These are phyloP conservation scores for Poeciliopsis paucimaculata DNA, from an alignment of 2,797 vertebrate species.

Conservation along the genomic window DNA sequence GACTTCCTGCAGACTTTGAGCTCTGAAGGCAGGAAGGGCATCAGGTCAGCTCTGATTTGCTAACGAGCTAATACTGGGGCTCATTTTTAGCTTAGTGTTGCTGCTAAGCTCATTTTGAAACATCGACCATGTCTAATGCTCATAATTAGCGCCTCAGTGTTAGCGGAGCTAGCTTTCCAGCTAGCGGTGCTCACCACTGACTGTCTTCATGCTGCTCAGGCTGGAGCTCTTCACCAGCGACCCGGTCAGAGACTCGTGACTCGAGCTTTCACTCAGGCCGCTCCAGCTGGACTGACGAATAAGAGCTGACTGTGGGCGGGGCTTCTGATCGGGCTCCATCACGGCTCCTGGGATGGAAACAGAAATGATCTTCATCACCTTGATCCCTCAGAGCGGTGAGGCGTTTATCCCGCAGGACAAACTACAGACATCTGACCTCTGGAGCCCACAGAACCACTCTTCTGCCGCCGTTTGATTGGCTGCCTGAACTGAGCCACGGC, in stretches of 20 bases:
- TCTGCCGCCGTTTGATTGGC: slow-evolving; percentile 82
- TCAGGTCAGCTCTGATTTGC: neutral
- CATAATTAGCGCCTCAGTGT: no score
- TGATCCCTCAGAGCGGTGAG: neutral
- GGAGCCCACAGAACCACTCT: slow-evolving; percentile 65
- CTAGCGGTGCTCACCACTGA: no score
- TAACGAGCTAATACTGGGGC: no score
- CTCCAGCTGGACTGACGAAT: slow-evolving; percentile 93
- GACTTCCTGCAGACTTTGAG: slow-evolving; percentile 53
- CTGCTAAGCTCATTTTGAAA: no score
- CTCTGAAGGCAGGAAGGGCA: slow-evolving; percentile 56
- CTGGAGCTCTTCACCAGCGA: slow-evolving; percentile 88
- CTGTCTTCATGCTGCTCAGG: slow-evolving; percentile 81
- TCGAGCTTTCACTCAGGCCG: slow-evolving; percentile 84
- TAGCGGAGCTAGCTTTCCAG: no score
- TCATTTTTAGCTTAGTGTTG: no score
- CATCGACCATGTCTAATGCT: no score
- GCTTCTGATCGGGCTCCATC: slow-evolving; percentile 44
- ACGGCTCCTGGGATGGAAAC: slow-evolving; percentile 45
- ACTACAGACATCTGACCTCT: slow-evolving; percentile 54
- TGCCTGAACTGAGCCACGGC: slow-evolving; percentile 92
- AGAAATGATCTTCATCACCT: neutral
- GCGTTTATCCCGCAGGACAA: neutral
- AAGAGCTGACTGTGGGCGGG: slow-evolving; percentile 74
- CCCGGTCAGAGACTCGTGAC: slow-evolving; percentile 76